Conservation (phyloP, 2,113 vertebrate genomes). For the Amblyornis subalaris region DNA sequence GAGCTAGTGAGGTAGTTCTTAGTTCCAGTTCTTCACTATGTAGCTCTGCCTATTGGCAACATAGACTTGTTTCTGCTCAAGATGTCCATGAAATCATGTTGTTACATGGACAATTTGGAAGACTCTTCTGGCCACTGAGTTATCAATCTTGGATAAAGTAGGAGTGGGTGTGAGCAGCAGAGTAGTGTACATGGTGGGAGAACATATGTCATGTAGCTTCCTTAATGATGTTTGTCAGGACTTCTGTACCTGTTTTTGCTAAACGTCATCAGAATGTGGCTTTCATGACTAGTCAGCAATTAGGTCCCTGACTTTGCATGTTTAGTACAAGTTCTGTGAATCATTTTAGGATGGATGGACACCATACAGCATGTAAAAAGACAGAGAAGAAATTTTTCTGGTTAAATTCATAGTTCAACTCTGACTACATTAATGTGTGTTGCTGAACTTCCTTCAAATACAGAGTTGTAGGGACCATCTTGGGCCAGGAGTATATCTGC, state of each 20-base stretch:
- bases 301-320: neutral
- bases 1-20: neutral
- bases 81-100: neutral
- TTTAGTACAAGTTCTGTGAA: neutral
- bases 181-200: neutral
- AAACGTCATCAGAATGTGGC: neutral
- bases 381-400: neutral
- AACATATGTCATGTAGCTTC: neutral
- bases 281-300: neutral
- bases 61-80: neutral
- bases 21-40: neutral
- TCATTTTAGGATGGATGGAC: neutral
- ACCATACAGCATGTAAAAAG: neutral
- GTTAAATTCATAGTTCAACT: neutral
- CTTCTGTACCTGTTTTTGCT: neutral
- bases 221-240: neutral
- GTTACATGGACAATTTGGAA: neutral
- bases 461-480: neutral
- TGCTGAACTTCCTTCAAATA: neutral
- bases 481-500: neutral
- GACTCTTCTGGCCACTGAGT: neutral
- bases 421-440: neutral
- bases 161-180: neutral
- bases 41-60: fast-evolving
- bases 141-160: neutral